Conservation (phyloP, 2,888 invertebrate species). For the Chydorus sphaericus region DNA sequence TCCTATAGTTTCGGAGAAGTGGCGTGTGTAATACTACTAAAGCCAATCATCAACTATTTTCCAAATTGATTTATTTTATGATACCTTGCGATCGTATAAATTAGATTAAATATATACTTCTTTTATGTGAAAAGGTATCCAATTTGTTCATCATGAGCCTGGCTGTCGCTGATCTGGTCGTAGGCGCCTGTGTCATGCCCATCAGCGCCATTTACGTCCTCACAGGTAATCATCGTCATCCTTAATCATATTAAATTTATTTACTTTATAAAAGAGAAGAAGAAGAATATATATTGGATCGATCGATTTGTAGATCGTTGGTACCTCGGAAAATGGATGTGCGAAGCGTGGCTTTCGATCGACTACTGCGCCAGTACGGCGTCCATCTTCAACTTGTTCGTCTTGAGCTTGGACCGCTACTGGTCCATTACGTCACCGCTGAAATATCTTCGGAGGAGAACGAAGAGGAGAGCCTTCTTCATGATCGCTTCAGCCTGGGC, state of each 20-base stretch:
- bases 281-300: neutral
- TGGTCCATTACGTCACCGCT: constrained; percentile 37
- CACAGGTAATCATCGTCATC: constrained; percentile 23
- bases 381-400: constrained; percentile 40
- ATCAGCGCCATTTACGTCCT: constrained; percentile 35
- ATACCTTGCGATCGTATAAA: no score
- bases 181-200: constrained; percentile 36
- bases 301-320: constrained; percentile 24
- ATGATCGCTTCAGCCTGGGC: constrained; percentile 36
- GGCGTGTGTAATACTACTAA: no score
- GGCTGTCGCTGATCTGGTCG: constrained; percentile 35
- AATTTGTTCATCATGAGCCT: constrained; percentile 38
- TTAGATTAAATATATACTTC: no score
- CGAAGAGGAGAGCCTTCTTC: constrained; percentile 32
- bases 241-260: no score
- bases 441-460: constrained; percentile 34
- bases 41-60: no score
- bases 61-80: no score
- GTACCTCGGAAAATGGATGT: constrained; percentile 37
- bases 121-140: constrained; percentile 34
- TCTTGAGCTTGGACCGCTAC: constrained; percentile 34
- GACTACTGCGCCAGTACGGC: constrained; percentile 44
- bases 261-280: neutral
- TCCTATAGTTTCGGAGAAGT: no score
- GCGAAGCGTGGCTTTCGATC: constrained; percentile 40